A percentile compares a stretch with the other conserved stretches of the same genome.
phyloP scores from a whole-genome alignment of 1,140 invertebrate genomes.

The Zaprionus camerounensis region DNA sequence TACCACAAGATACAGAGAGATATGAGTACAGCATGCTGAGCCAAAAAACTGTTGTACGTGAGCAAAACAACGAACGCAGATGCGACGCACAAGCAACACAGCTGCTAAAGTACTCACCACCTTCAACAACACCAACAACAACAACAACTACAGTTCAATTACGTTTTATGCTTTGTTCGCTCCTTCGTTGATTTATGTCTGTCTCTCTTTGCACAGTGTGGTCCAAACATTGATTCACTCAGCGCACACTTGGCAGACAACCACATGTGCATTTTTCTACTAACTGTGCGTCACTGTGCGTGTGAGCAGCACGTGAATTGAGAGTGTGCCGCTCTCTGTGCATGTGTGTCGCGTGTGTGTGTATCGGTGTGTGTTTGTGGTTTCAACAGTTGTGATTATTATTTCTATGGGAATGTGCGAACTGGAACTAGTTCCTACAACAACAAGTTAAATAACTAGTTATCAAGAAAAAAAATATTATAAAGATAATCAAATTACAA shows the following conservation, averaged over 20 bases:
- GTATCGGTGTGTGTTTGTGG: not conserved
- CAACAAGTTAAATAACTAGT: not conserved
- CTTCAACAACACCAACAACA: conserved; percentile 42
- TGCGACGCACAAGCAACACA: conserved; percentile 27
- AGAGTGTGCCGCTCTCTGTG: not conserved
- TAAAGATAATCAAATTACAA: not conserved
- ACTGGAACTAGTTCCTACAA: not conserved
- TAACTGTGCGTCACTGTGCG: conserved; percentile 28
- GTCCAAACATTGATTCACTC: not conserved
- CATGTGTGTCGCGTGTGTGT: not conserved
- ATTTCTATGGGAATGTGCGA: not conserved
- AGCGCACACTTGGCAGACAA: conserved; percentile 19
- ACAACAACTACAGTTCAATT: conserved; percentile 60
- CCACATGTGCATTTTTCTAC: not conserved
- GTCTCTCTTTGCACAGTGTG: conserved; percentile 47
- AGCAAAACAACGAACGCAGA: conserved; percentile 64
- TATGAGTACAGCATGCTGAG: conserved; percentile 22
- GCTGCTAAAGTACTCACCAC: conserved; percentile 50
- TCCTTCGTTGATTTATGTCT: conserved; percentile 55
- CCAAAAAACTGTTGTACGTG: conserved; percentile 64
- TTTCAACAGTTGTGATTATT: conserved; percentile 10
- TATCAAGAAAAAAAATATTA: not conserved
- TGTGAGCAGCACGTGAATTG: conserved; percentile 45
- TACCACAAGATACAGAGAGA: conserved; percentile 47
- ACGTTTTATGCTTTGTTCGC: conserved; percentile 53